Evolutionary conservation across 2,888 invertebrate species (phyloP).

Genomic region (Ischnus inquisitorius): DNA sequence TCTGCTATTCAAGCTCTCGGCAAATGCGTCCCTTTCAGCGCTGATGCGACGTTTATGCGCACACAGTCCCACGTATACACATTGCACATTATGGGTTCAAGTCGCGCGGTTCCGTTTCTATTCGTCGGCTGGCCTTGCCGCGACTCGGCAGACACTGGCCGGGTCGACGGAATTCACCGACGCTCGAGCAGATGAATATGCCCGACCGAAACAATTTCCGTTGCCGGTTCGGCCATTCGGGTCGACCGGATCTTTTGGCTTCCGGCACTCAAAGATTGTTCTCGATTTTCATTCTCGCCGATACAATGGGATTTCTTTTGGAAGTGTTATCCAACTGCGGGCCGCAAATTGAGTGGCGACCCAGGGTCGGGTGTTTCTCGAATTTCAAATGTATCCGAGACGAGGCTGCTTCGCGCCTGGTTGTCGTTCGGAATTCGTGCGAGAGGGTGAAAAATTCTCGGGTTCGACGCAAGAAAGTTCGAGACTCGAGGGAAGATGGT

Average conservation of each 20-base stretch:
- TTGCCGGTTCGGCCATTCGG: conserved; percentile 15
- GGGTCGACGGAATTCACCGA: conserved; percentile 18
- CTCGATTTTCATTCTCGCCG: conserved; percentile 7
- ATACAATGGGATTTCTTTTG: conserved; percentile 3
- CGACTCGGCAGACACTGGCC: background rate
- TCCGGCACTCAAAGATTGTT: conserved; percentile 23
- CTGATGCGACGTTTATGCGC: conserved; percentile 34
- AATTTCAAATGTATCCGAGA: background rate
- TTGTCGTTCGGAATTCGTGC: background rate
- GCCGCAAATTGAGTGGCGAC: background rate
- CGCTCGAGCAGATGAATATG: background rate
- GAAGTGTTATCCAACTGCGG: background rate
- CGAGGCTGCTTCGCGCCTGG: background rate
- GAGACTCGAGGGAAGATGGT: conserved; percentile 2
- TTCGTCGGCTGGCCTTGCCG: background rate
- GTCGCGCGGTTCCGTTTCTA: background rate
- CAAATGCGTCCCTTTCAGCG: conserved; percentile 31
- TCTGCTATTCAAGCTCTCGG: conserved; percentile 20
- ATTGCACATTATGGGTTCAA: conserved; percentile 8
- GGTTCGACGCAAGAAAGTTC: background rate
- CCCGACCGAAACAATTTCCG: conserved; percentile 39
- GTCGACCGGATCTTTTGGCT: conserved; percentile 1
- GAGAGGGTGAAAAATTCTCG: background rate
- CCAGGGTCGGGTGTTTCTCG: background rate
- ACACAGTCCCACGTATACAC: background rate